Base-by-base conservation (phyloP, 2,113 vertebrate species). In the Plestiodon gilberti region DNA sequence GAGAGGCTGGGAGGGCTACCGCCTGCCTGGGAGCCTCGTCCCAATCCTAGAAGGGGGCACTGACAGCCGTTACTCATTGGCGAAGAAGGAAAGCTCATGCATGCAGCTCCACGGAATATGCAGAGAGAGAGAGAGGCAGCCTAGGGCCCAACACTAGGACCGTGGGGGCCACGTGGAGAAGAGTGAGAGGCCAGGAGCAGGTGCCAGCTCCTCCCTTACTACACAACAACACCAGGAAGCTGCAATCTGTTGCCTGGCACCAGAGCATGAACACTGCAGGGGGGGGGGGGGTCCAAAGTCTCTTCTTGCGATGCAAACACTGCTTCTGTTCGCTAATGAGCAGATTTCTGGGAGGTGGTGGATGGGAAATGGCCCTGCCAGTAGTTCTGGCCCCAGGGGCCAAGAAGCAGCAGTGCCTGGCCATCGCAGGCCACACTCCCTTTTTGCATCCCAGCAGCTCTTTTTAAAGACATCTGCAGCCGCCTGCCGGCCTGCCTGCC, bases 381-480 rank as follows among this genome's bases (percentile, higher is more conserved):
- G n/a, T n/a, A 13, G 55, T 57, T 30, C 8, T 13, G 52, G 1
- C 15, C n/a, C 28, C 48, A 18, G 30, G 1, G 48, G 7, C 17
- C 76, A 18, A 10, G 55, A 25, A 40, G 28, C n/a, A n/a, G n/a
- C 57, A 7, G 57, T 9, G 78, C 38, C 77, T 43, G 33, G 7
- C 5, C 30, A 1, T 15, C 33, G 22, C 3, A 13, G 71, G 22
- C 73, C 1, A 18, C 43, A 5, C 38, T 33, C 28, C 30, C 30
- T n/a, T n/a, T 9, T n/a, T 22, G 75, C n/a, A 59, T 33, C 76
- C 55, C 55, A 4, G 8, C 76, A 23, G 4, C 76, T 2, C 3
- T 82, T 48, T 85, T 73, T 90, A 88, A 90, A 76, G 76, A 78
- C 71, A 81, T 65, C 40, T 71, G 1, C 0, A 55, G 67, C 65